These are phyloP conservation scores for Mesorhabditis spiculigera DNA, from an alignment of 2,888 invertebrate species.

Conservation along the genomic window DNA sequence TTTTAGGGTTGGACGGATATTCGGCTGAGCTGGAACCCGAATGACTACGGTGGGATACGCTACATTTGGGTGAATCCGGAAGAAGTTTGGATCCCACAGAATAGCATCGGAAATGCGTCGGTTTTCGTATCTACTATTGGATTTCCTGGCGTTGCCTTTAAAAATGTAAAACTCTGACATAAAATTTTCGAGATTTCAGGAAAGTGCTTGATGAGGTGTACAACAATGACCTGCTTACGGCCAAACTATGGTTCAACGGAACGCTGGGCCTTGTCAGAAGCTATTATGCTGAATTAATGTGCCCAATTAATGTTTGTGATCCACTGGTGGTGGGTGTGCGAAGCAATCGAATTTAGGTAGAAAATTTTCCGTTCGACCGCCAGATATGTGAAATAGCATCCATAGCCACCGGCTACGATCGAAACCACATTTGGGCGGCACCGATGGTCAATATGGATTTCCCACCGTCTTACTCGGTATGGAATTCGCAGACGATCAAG, in stretches of 20 bases:
- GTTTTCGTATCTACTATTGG: background rate
- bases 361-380: background rate
- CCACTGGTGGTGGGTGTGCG: background rate
- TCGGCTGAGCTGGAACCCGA: conserved; percentile 4
- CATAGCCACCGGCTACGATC: background rate
- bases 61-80: background rate
- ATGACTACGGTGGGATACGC: background rate
- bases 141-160: background rate
- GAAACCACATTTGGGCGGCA: background rate
- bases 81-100: background rate
- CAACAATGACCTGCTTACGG: background rate
- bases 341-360: conserved; percentile 3
- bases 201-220: background rate
- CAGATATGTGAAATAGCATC: background rate
- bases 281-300: background rate
- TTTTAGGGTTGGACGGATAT: background rate
- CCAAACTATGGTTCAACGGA: background rate
- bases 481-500: background rate
- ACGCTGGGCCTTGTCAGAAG: background rate
- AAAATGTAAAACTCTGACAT: background rate
- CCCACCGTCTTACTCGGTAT: background rate
- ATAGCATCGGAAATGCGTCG: background rate
- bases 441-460: background rate
- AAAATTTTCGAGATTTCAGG: background rate
- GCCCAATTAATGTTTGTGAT: background rate